A percentile compares a stretch with the other conserved stretches of the same genome.
phyloP scores from a whole-genome alignment of 1,140 invertebrate genomes.

The Brachionus rubens region DNA sequence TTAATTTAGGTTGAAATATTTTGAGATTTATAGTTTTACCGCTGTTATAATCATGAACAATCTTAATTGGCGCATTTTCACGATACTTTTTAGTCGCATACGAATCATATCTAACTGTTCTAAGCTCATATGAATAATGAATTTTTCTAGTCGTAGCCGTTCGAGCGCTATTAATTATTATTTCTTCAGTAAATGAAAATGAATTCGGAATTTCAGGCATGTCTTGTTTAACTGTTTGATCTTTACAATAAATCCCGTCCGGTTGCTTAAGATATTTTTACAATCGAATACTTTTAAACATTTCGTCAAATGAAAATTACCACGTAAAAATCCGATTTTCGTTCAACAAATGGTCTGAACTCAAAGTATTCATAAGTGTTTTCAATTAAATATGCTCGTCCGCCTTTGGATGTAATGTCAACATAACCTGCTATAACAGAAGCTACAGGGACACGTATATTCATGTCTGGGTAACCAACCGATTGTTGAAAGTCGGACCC shows the following conservation, averaged over 20 bases:
- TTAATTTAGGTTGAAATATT: neutral
- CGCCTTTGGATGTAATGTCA: neutral
- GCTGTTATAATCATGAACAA: constrained; percentile 42
- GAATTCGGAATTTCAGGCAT: constrained; percentile 17
- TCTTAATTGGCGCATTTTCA: constrained; percentile 26
- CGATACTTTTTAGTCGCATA: neutral
- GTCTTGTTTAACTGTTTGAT: constrained; percentile 26
- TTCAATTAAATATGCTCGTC: neutral
- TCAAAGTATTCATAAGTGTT: constrained; percentile 31
- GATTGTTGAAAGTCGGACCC: constrained; percentile 14
- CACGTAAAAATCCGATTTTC: constrained; percentile 11
- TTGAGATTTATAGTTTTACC: neutral
- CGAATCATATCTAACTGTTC: neutral
- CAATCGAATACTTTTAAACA: neutral
- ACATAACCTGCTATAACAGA: neutral
- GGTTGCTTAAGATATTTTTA: constrained; percentile 16
- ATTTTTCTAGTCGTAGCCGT: neutral
- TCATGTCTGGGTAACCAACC: neutral
- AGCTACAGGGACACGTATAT: constrained; percentile 15
- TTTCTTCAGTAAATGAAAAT: constrained; percentile 33
- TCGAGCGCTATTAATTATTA: neutral
- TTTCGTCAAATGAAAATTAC: neutral
- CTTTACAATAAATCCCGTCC: constrained; percentile 14
- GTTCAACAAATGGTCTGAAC: constrained; percentile 34
- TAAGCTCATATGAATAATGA: constrained; percentile 38